Evolutionary conservation across 1,140 invertebrate species (phyloP), one percentile per base, ranked within the genome.

Genomic region (Tetramorium simillimum): DNA sequence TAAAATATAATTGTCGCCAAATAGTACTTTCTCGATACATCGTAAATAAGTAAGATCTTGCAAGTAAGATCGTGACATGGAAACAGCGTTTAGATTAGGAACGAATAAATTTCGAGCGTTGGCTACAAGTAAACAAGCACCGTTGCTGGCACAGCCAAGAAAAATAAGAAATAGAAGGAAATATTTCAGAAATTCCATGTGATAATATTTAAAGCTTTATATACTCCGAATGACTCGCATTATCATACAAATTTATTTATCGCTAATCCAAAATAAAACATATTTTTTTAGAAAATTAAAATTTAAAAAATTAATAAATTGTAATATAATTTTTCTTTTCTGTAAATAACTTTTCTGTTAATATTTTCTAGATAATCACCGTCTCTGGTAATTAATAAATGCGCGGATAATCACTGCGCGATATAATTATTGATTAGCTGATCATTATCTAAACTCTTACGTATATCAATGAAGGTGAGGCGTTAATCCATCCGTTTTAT

Each of bases 71-170:
- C 16, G 4, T 56, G 28, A 56, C 21, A 21, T 53, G n/a, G 1
- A 9, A 70, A 82, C 58, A 58, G 18, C 40, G 10, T 81, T 43
- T 65, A 43, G 16, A 46, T 43, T 53, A 81, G 46, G 0, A 16
- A 14, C 51, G 18, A 69, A 81, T 16, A 69, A 43, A 33, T 28
- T 53, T 69, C 33, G 14, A 58, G 6, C 1, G 18, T 73, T 18
- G 49, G 28, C 70, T 43, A 65, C n/a, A 18, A 70, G 49, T 70
- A 81, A 81, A 69, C 21, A 70, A 70, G 16, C 5, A n/a, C n/a
- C 16, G 16, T 56, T 56, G 37, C 7, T 70, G 21, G 9, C 9
- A 6, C 10, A 46, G 65, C 65, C 46, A 70, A 70, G 43, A 70
- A 56, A 70, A 56, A 53, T 70, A 43, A 21, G 16, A 67, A 67